Conservation (phyloP, 2,113 vertebrate species). For the Bolborhynchus lineola region DNA sequence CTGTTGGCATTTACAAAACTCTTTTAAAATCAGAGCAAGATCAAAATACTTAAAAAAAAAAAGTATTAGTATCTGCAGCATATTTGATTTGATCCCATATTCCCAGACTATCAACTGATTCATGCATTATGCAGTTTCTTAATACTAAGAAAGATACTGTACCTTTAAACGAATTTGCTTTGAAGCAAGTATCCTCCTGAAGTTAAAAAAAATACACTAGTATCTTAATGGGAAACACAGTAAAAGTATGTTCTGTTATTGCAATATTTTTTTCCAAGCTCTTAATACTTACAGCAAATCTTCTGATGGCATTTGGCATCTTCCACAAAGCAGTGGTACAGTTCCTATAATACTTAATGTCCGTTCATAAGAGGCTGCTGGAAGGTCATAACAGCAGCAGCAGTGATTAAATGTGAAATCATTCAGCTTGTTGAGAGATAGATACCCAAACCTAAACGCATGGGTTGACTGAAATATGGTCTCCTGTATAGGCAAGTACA, state of each 20-base stretch:
- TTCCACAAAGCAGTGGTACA: neutral
- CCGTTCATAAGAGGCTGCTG: neutral
- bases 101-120: neutral
- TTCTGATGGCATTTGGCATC: neutral
- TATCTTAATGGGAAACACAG: neutral
- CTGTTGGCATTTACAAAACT: neutral
- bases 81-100: rapidly evolving
- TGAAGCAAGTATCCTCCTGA: neutral
- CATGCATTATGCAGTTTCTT: neutral
- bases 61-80: neutral
- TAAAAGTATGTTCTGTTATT: neutral
- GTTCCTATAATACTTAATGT: neutral
- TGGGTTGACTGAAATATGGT: neutral
- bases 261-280: neutral
- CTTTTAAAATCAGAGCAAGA: neutral
- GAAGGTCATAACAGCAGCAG: neutral
- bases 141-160: neutral
- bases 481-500: neutral
- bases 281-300: neutral
- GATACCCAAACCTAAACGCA: neutral
- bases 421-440: neutral
- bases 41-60: neutral
- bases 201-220: neutral
- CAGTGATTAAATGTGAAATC: neutral
- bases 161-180: neutral